Conservation (phyloP, 2,797 vertebrate species). For the Acrossocheilus wenchowensis region DNA sequence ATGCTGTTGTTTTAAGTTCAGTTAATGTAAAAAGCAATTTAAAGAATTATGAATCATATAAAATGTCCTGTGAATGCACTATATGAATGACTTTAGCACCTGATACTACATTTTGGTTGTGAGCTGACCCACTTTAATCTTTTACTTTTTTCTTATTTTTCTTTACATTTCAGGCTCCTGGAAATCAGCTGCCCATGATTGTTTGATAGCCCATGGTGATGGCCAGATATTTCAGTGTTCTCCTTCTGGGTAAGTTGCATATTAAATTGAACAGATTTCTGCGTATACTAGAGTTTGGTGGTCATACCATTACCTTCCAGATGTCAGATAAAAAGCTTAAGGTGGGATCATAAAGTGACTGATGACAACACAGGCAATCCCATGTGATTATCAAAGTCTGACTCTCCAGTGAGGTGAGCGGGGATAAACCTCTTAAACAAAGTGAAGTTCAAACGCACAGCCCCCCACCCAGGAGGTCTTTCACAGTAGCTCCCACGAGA, state of each 20-base stretch:
- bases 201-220: slow-evolving; percentile 58
- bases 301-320: not conserved
- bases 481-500: slow-evolving; percentile 38
- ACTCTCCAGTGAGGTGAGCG: slow-evolving; percentile 36
- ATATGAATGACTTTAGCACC: not conserved
- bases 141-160: not conserved
- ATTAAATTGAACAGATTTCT: slow-evolving; percentile 7
- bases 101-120: not conserved
- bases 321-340: slow-evolving; percentile 43
- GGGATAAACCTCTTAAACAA: slow-evolving; percentile 55
- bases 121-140: not conserved
- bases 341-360: slow-evolving; percentile 36
- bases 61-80: not conserved
- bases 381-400: slow-evolving; percentile 24
- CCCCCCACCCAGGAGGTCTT: slow-evolving; percentile 42
- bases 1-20: not conserved
- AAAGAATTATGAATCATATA: not conserved
- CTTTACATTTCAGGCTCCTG: slow-evolving; percentile 65
- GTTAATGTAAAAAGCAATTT: not conserved
- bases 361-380: slow-evolving; percentile 33
- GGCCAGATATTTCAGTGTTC: slow-evolving; percentile 65
- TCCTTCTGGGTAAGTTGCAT: slow-evolving; percentile 66
- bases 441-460: slow-evolving; percentile 53
- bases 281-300: not conserved
- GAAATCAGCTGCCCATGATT: slow-evolving; percentile 29